These are phyloP conservation scores for Hiodon alosoides DNA, from an alignment of 2,113 vertebrate genomes.

Conservation along the genomic window DNA sequence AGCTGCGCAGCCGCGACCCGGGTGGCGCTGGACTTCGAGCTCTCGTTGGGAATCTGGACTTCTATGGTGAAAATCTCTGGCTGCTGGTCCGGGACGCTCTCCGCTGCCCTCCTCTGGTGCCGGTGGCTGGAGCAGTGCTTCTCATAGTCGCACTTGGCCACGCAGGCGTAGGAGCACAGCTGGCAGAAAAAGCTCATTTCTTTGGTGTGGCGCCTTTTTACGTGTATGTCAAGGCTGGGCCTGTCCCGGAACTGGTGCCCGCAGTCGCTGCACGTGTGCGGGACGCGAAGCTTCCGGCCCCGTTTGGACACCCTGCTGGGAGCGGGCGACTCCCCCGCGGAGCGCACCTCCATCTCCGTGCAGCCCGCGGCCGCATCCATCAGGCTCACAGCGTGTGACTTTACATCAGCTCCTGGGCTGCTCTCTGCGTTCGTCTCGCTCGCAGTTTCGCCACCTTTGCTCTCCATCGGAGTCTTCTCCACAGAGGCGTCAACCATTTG, in stretches of 20 bases:
- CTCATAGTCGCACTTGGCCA: slow-evolving; percentile 48
- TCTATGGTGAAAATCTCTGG: slow-evolving; percentile 31
- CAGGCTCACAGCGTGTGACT: slow-evolving; percentile 20
- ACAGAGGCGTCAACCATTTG: slow-evolving; percentile 28
- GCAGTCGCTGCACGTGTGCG: slow-evolving; percentile 59
- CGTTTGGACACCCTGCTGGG: slow-evolving; percentile 52
- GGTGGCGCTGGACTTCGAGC: slow-evolving; percentile 27
- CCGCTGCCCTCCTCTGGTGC: slow-evolving; percentile 41
- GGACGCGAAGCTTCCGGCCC: slow-evolving; percentile 54
- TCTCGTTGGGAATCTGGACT: slow-evolving; percentile 40
- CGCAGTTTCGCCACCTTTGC: background rate
- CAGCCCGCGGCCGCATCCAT: background rate
- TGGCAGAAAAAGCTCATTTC: slow-evolving; percentile 54
- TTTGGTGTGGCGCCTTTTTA: slow-evolving; percentile 58
- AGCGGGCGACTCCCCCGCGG: slow-evolving; percentile 11
- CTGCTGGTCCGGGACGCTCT: slow-evolving; percentile 15
- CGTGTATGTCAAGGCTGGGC: slow-evolving; percentile 57
- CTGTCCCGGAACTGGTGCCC: slow-evolving; percentile 58
- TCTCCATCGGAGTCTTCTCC: background rate
- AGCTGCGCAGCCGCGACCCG: slow-evolving; percentile 48
- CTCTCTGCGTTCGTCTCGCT: slow-evolving; percentile 19
- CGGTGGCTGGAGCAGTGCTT: slow-evolving; percentile 51
- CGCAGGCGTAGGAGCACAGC: slow-evolving; percentile 50
- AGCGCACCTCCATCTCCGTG: background rate
- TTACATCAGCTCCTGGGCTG: slow-evolving; percentile 18